Evolutionary conservation across 2,797 vertebrate species (phyloP).

Genomic region (Eulemur rubriventer): DNA sequence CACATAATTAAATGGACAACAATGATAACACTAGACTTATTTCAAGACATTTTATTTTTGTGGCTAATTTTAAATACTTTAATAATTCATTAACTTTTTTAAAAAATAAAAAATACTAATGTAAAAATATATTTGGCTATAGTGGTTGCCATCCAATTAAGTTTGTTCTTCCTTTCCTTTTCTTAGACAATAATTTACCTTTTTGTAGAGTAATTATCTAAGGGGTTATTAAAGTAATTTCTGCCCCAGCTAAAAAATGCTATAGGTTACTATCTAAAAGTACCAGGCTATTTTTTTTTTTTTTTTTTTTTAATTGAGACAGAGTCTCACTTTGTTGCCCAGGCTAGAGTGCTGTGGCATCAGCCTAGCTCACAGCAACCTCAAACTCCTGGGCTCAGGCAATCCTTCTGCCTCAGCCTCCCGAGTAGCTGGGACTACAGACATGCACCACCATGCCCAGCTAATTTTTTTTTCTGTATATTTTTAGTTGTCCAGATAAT

Average conservation of each 20-base stretch:
- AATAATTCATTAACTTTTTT: neutral
- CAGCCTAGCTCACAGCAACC: too few species aligned
- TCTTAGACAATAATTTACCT: neutral
- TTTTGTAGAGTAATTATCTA: neutral
- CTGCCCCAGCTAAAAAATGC: neutral
- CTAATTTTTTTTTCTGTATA: too few species aligned
- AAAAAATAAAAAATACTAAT: neutral
- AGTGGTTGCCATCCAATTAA: neutral
- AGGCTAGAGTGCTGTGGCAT: too few species aligned
- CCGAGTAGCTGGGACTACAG: too few species aligned
- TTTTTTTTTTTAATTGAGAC: too few species aligned
- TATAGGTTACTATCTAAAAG: neutral
- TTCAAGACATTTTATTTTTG: neutral
- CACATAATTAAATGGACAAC: neutral
- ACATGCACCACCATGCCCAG: too few species aligned
- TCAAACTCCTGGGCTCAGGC: too few species aligned
- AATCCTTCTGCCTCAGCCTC: too few species aligned
- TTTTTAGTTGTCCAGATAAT: too few species aligned
- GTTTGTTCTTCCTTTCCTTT: neutral
- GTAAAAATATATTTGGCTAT: neutral
- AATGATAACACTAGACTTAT: neutral
- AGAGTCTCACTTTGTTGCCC: too few species aligned
- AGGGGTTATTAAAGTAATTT: neutral
- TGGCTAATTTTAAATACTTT: slow-evolving; percentile 29
- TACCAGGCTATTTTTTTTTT: neutral